Evolutionary conservation across 1,140 invertebrate genomes (phyloP), one percentile per base, ranked within the genome.

Genomic region (Neotoxoptera formosana): DNA sequence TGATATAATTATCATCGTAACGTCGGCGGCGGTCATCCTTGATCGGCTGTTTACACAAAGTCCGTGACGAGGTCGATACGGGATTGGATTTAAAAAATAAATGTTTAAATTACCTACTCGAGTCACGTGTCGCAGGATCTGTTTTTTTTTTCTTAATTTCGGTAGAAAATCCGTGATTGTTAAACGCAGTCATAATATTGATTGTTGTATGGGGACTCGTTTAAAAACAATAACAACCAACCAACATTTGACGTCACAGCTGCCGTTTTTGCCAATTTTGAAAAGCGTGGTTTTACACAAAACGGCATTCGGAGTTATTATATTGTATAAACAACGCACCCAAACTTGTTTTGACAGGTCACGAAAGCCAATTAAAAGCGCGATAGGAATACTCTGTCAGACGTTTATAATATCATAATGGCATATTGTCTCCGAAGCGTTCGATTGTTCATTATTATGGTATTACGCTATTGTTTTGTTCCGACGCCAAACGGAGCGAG

Each of bases 271-370:
- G 21, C 4, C 1, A 30, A 88, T 88, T 88, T 51, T 1, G 9
- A 2, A 88, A 88, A 0, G 7, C 2, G 20, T 45, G 20, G 34
- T 83, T 83, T 47, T 88, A 48, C 34, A 88, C 86, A 88, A 48
- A 88, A 48, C 17, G 30, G 2, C 47, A 87, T 45, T 87, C 1
- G 9, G 14, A 11, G 30, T 47, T 87, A 47, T 87, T 87, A n/a
- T 48, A 30, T 76, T 76, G 60, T n/a, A 23, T 89, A 41, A 89
- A 89, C 34, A 56, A 11, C 25, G 48, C 25, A 56, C 7, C 48
- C 7, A 41, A 89, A 14, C 48, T 89, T 89, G 23, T 56, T 89
- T 56, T 89, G 88, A 89, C 34, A 89, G 88, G 48, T 34, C n/a
- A 4, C 8, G n/a, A 89, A 89, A 51, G 51, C 48, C 87, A 53